A percentile compares a stretch with the other conserved stretches of the same genome.
Evolutionary conservation across 1,140 invertebrate genomes (phyloP).

Genomic region (Bombus fervidus): DNA sequence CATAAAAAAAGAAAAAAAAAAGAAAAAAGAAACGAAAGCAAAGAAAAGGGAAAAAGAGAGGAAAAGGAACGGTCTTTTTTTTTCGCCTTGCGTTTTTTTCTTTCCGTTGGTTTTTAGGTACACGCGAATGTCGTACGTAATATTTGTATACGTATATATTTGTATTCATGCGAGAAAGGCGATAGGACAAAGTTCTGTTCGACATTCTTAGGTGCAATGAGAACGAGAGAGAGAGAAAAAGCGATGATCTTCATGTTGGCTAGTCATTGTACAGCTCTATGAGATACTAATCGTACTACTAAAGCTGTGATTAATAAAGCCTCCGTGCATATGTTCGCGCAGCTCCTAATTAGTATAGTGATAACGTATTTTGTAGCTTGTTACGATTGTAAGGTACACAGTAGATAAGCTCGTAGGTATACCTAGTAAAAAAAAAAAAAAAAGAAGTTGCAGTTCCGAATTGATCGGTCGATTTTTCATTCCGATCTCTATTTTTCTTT

Average conservation of each 20-base stretch:
- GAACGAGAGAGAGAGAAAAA: slow-evolving; percentile 43
- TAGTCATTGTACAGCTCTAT: slow-evolving; percentile 81
- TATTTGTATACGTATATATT: background rate
- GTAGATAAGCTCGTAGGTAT: slow-evolving; percentile 57
- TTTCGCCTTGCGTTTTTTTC: slow-evolving; percentile 4
- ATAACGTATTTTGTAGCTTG: slow-evolving; percentile 70
- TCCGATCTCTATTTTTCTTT: slow-evolving; percentile 53
- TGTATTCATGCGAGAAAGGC: background rate
- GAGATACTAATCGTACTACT: slow-evolving; percentile 77
- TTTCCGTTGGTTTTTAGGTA: slow-evolving; percentile 15
- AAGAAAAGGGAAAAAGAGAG: background rate
- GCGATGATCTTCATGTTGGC: slow-evolving; percentile 80
- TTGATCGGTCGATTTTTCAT: slow-evolving; percentile 57
- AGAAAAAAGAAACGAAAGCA: background rate
- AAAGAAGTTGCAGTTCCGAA: slow-evolving; percentile 50
- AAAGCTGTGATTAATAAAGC: slow-evolving; percentile 80
- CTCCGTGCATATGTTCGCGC: slow-evolving; percentile 79
- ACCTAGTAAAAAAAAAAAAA: slow-evolving; percentile 25
- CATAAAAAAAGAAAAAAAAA: background rate
- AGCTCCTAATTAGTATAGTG: slow-evolving; percentile 75
- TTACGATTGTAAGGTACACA: slow-evolving; percentile 66
- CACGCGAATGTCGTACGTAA: background rate
- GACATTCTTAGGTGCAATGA: slow-evolving; percentile 46
- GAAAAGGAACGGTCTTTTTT: slow-evolving; percentile 14
- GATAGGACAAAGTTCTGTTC: background rate